Conservation (phyloP, 2,888 invertebrate species). For the Scaptomyza polygonia region DNA sequence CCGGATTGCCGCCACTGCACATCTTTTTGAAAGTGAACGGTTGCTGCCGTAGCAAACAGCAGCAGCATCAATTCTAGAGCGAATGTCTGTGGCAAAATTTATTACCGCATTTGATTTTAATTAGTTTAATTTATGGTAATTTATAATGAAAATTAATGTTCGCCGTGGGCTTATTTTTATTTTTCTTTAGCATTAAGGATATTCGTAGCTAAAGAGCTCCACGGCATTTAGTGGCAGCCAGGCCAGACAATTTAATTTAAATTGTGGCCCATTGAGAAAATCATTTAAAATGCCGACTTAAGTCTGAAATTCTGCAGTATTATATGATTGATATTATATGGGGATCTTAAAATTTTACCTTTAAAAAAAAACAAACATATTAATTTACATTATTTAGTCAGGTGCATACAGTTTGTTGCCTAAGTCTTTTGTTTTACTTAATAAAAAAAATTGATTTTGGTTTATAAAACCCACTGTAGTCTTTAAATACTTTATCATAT, state of each 20-base stretch:
- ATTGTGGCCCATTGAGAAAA: background rate
- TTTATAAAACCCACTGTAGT: too few relatives aligned
- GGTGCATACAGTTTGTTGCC: conserved; percentile 26
- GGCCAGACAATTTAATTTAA: background rate
- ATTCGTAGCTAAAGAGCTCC: conserved; percentile 28
- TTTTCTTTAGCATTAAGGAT: conserved; percentile 7
- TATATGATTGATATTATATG: too few relatives aligned
- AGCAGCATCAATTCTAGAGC: conserved; percentile 72
- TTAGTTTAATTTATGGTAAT: conserved; percentile 76
- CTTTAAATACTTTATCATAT: too few relatives aligned
- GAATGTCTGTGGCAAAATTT: conserved; percentile 64
- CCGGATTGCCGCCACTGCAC: conserved; percentile 68
- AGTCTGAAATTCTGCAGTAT: background rate
- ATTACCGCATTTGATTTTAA: conserved; percentile 73
- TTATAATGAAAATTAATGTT: conserved; percentile 55
- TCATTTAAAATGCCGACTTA: background rate
- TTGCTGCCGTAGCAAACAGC: conserved; percentile 25
- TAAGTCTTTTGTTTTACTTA: conserved; percentile 62
- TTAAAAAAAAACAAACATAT: too few relatives aligned
- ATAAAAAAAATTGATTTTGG: too few relatives aligned
- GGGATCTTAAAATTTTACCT: too few relatives aligned
- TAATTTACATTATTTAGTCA: too few relatives aligned
- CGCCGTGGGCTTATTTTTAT: background rate
- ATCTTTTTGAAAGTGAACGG: conserved; percentile 73
- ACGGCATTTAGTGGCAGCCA: conserved; percentile 24